Evolutionary conservation across 2,113 vertebrate genomes (phyloP).

Genomic region (Ailuropoda melanoleuca): DNA sequence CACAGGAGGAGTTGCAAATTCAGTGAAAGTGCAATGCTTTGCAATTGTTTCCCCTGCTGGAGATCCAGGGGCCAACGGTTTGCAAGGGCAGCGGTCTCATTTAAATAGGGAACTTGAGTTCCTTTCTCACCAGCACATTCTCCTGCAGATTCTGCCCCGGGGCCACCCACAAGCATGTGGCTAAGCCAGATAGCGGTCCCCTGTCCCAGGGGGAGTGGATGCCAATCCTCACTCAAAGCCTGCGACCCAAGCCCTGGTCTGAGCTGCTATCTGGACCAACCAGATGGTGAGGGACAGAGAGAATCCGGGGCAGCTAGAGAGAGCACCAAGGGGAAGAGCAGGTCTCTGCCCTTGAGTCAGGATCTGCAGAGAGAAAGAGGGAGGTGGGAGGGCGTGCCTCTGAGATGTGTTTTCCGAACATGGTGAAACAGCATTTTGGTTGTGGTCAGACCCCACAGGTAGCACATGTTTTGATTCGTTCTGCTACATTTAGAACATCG

Average conservation of each 20-base stretch:
- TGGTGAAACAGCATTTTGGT: not conserved
- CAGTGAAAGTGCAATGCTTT: not conserved
- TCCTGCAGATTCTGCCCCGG: conserved; percentile 14
- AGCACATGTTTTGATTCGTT: not conserved
- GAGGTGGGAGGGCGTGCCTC: not conserved
- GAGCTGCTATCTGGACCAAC: conserved; percentile 50
- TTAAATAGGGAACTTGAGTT: conserved; percentile 22
- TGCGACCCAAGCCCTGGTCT: not conserved
- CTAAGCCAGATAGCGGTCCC: conserved; percentile 36
- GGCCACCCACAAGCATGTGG: conserved; percentile 46
- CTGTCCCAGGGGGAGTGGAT: not conserved
- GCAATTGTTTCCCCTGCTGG: not conserved
- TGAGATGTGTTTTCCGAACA: conserved; percentile 22
- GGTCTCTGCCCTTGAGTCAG: not conserved
- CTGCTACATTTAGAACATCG: not conserved
- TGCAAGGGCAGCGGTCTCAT: not conserved
- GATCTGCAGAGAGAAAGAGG: not conserved
- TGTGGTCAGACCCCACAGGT: not conserved
- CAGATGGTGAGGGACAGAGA: conserved; percentile 34
- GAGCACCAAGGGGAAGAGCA: not conserved
- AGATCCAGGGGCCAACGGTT: not conserved
- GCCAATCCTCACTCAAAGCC: conserved; percentile 33
- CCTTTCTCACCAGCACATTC: not conserved
- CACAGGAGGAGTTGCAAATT: not conserved
- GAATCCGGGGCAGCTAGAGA: not conserved